These are phyloP conservation scores for Oithona nana DNA, from an alignment of 2,888 invertebrate species.

Conservation along the genomic window DNA sequence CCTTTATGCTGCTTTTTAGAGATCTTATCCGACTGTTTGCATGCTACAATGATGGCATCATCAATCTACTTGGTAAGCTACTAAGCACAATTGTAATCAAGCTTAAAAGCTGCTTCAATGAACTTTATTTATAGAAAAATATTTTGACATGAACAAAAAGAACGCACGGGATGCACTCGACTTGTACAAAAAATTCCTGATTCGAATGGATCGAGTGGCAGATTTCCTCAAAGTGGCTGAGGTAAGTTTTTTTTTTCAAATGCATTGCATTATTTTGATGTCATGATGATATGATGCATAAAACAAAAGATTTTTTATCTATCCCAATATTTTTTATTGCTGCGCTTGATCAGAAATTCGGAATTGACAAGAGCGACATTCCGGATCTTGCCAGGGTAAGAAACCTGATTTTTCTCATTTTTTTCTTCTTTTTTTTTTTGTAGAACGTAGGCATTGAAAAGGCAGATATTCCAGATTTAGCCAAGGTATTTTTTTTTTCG, in stretches of 20 bases:
- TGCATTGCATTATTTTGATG: neutral
- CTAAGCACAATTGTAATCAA: no score
- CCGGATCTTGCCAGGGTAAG: slow-evolving; percentile 37
- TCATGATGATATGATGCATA: neutral
- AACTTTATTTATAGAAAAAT: slow-evolving; percentile 53
- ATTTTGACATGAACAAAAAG: slow-evolving; percentile 99
- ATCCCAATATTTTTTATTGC: slow-evolving; percentile 20
- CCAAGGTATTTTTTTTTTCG: slow-evolving; percentile 41
- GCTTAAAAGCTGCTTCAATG: no score
- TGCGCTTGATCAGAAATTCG: slow-evolving; percentile 29
- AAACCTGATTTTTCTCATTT: slow-evolving; percentile 13
- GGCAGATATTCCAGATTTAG: slow-evolving; percentile 93
- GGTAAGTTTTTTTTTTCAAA: slow-evolving; percentile 25
- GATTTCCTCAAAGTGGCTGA: slow-evolving; percentile 72
- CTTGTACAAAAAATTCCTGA: slow-evolving; percentile 93
- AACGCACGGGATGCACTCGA: slow-evolving; percentile 83
- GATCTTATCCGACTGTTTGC: slow-evolving; percentile 97
- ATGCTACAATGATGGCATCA: slow-evolving; percentile 98
- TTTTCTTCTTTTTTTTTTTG: slow-evolving; percentile 23
- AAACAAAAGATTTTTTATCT: neutral
- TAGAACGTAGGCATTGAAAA: slow-evolving; percentile 89
- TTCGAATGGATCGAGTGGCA: slow-evolving; percentile 92
- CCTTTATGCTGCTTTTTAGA: slow-evolving; percentile 94
- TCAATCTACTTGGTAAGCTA: slow-evolving; percentile 62
- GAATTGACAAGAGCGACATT: slow-evolving; percentile 38